These are phyloP conservation scores for Phthorimaea operculella DNA, from an alignment of 1,140 invertebrate genomes.

Conservation along the genomic window DNA sequence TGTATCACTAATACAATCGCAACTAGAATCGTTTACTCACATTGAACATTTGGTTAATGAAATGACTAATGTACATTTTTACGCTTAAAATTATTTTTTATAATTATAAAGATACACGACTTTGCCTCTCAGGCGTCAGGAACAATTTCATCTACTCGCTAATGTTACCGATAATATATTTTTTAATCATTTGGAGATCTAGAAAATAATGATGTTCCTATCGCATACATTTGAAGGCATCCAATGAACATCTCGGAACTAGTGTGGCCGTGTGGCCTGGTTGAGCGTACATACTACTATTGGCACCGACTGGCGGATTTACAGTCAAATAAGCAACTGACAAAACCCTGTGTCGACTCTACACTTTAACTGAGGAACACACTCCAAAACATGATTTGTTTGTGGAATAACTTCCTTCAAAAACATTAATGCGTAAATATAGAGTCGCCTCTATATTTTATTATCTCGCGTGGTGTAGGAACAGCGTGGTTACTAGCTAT, in stretches of 20 bases:
- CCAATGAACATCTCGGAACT: neutral
- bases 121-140: slow-evolving; percentile 64
- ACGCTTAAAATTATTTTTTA: slow-evolving; percentile 52
- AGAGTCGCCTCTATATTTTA: too few relatives aligned
- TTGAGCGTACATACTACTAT: neutral
- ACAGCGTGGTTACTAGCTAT: too few relatives aligned
- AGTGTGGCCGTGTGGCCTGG: neutral
- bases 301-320: neutral
- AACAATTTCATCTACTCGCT: slow-evolving; percentile 66
- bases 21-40: slow-evolving; percentile 66
- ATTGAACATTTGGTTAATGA: slow-evolving; percentile 66
- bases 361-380: too few relatives aligned
- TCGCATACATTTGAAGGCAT: slow-evolving; percentile 61
- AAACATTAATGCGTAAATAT: too few relatives aligned
- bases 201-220: slow-evolving; percentile 34
- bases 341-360: too few relatives aligned
- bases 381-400: too few relatives aligned
- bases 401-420: too few relatives aligned
- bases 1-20: slow-evolving; percentile 66
- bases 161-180: slow-evolving; percentile 53
- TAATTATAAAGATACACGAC: slow-evolving; percentile 51
- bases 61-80: slow-evolving; percentile 56
- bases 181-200: slow-evolving; percentile 49
- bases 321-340: too few relatives aligned
- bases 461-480: too few relatives aligned